These are phyloP conservation scores for Yoshiicerus persimilis DNA, from an alignment of 1,140 invertebrate species.

Conservation along the genomic window DNA sequence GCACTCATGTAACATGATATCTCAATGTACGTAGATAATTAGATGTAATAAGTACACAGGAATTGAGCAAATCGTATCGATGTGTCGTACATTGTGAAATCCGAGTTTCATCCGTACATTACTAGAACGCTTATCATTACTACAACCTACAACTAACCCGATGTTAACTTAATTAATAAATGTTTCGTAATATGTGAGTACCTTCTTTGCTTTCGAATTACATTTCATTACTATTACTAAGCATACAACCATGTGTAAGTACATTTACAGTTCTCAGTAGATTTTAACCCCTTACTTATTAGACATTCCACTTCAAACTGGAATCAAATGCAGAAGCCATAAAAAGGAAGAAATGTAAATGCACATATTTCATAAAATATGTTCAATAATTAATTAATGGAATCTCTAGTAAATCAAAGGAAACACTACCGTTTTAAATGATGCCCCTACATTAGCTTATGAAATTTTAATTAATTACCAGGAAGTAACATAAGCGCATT, in stretches of 20 bases:
- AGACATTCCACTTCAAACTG: too few relatives aligned
- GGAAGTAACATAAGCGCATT: too few relatives aligned
- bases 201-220: not conserved
- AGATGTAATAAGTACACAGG: conserved; percentile 27
- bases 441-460: too few relatives aligned
- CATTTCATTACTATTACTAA: not conserved
- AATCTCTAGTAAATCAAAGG: too few relatives aligned
- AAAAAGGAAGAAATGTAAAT: too few relatives aligned
- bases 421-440: too few relatives aligned
- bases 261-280: not conserved
- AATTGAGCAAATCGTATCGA: conserved; percentile 26
- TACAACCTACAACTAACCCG: not conserved
- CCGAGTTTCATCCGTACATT: not conserved
- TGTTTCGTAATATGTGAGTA: not conserved
- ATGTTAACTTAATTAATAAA: not conserved
- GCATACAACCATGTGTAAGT: not conserved
- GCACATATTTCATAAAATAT: too few relatives aligned
- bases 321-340: too few relatives aligned
- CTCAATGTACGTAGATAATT: conserved; percentile 22
- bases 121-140: not conserved
- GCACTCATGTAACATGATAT: conserved; percentile 14
- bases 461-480: too few relatives aligned
- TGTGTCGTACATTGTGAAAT: conserved; percentile 20
- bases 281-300: too few relatives aligned
- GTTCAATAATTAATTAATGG: too few relatives aligned